Base-by-base conservation (phyloP, 2,797 vertebrate genomes). In the Ctenopoma multispine region DNA sequence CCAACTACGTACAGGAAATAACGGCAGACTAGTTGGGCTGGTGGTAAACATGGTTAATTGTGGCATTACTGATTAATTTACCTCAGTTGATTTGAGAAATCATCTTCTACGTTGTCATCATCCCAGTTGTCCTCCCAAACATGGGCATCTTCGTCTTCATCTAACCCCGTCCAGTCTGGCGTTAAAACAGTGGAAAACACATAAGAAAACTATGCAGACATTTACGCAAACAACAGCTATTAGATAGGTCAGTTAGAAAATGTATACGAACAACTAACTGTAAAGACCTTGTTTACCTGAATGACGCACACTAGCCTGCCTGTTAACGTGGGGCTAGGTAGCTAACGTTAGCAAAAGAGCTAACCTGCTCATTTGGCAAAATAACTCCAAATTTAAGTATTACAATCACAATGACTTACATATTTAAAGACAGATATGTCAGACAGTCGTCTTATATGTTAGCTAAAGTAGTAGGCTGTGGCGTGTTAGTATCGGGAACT, bases 71-170 rank as follows among this genome's bases (percentile, higher is more conserved):
- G 2, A 4, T 63, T 11, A 44, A 0, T 8, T 78, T 92, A 99
- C 98, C 97, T 96, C 87, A 99, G 88, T 71, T 99, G 98, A 90
- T 99, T 99, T 59, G 98, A 99, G 87, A 99, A 99, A 87, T 99
- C 98, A 80, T 99, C 98, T 74, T 99, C 98, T 43, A 99, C 98
- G 1, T 99, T 99, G 92, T 99, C 98, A 81, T 99, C 98, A 65
- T 99, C 98, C 98, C 98, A 99, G 75, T 99, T 99, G 90, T 99
- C 98, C 80, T 99, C 98, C 98, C 98, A 99, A 51, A 99, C 97
- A 34, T 99, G 98, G 10, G 97, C 96, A 82, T 99, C 98, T 86
- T 99, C 98, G 78, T 99, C 98, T 89, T 99, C 98, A 73, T 99
- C 97, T 89, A 97, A 94, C 63, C 97, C 97, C 50, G 97, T 97